Evolutionary conservation across 2,888 invertebrate genomes (phyloP).

Genomic region (Diarsia brunnea): DNA sequence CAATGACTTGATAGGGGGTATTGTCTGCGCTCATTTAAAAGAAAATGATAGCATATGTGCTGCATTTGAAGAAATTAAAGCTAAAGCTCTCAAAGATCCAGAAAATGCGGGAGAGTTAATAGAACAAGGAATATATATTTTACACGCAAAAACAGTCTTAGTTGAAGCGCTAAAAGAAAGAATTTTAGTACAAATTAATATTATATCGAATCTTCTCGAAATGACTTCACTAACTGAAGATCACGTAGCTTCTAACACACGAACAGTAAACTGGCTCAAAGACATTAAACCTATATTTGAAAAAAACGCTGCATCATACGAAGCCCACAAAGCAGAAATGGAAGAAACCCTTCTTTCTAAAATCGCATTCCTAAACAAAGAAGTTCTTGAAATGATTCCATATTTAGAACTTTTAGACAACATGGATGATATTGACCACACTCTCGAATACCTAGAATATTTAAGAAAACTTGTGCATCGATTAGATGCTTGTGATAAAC

Average conservation of each 20-base stretch:
- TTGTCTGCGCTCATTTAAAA: conserved; percentile 92
- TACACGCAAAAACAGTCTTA: conserved; percentile 93
- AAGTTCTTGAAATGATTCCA: conserved; percentile 93
- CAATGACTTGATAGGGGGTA: conserved; percentile 91
- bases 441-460: conserved; percentile 95
- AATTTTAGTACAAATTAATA: conserved; percentile 92
- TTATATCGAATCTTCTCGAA: conserved; percentile 93
- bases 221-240: conserved; percentile 93
- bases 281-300: conserved; percentile 96
- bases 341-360: conserved; percentile 94
- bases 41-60: conserved; percentile 93
- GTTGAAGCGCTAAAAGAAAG: conserved; percentile 93
- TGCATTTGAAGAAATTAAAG: conserved; percentile 93
- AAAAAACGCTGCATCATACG: conserved; percentile 94
- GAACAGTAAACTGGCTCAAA: conserved; percentile 95
- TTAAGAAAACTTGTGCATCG: conserved; percentile 94
- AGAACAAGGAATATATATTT: conserved; percentile 95
- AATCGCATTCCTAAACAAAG: conserved; percentile 93
- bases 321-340: conserved; percentile 95
- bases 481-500: conserved; percentile 93
- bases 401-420: conserved; percentile 94
- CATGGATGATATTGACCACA: conserved; percentile 95
- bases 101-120: conserved; percentile 95
- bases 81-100: conserved; percentile 93
- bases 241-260: conserved; percentile 95